phyloP scores from a whole-genome alignment of 2,888 invertebrate genomes.

The Agriopis marginaria region DNA sequence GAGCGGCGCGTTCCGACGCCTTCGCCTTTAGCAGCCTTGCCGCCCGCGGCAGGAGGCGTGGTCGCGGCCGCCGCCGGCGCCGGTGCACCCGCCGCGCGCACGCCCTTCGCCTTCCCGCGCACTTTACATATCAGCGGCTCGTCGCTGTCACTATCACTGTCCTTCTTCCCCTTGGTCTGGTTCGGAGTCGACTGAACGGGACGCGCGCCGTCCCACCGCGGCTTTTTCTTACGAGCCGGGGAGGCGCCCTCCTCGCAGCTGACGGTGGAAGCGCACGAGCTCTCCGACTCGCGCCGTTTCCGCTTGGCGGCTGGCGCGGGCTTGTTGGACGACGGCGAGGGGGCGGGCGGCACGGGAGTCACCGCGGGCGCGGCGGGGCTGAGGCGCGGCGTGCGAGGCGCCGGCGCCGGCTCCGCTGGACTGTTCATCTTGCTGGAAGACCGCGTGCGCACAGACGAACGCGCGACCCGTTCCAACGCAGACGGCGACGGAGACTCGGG shows the following conservation, averaged over 20 bases:
- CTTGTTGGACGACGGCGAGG: constrained; percentile 79
- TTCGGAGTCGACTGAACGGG: constrained; percentile 78
- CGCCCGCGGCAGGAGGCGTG: constrained; percentile 39
- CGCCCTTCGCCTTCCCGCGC: constrained; percentile 75
- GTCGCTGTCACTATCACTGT: constrained; percentile 92
- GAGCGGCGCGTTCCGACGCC: constrained; percentile 86
- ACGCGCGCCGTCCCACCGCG: constrained; percentile 61
- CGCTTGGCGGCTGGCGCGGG: constrained; percentile 85
- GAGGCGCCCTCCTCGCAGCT: constrained; percentile 86
- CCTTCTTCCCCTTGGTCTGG: constrained; percentile 84
- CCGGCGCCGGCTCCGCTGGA: constrained; percentile 84
- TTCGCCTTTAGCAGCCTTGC: constrained; percentile 62
- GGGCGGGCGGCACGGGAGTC: constrained; percentile 56
- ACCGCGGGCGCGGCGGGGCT: constrained; percentile 66
- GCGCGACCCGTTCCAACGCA: constrained; percentile 75
- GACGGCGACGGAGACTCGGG: constrained; percentile 80
- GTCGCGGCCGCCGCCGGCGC: constrained; percentile 63
- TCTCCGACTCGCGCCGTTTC: constrained; percentile 93
- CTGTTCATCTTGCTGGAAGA: constrained; percentile 90
- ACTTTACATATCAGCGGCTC: constrained; percentile 92
- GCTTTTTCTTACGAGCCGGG: constrained; percentile 74
- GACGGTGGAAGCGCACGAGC: constrained; percentile 88
- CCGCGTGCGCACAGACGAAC: constrained; percentile 88
- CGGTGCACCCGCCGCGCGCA: constrained; percentile 48
- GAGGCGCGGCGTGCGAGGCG: constrained; percentile 74